These are phyloP conservation scores for Tragopan temminckii DNA, from an alignment of 2,797 vertebrate genomes.

Conservation along the genomic window DNA sequence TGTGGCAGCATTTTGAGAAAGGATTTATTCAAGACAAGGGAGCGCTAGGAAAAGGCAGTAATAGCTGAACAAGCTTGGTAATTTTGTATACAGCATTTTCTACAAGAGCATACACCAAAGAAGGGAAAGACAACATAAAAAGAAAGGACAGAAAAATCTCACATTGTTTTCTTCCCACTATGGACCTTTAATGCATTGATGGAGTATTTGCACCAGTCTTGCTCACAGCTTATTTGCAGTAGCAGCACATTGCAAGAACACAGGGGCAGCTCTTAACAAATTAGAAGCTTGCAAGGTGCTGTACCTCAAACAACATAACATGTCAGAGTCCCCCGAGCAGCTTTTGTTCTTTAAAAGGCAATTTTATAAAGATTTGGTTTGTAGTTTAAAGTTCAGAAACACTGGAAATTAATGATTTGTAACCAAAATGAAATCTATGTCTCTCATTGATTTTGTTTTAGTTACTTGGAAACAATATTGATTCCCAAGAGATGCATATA, in stretches of 20 bases:
- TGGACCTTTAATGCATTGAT: accelerated
- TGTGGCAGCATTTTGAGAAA: not conserved
- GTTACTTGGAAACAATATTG: slow-evolving; percentile 82
- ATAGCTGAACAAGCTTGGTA: not conserved
- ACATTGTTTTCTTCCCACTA: not conserved
- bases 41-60: not conserved
- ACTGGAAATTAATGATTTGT: slow-evolving; percentile 76
- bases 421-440: slow-evolving; percentile 75
- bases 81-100: not conserved
- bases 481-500: slow-evolving; percentile 77
- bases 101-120: not conserved
- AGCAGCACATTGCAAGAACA: not conserved
- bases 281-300: not conserved
- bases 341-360: slow-evolving; percentile 57
- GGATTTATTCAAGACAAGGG: not conserved
- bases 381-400: slow-evolving; percentile 69
- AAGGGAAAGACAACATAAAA: not conserved
- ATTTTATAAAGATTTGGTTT: slow-evolving; percentile 51
- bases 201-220: not conserved
- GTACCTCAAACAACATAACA: slow-evolving; percentile 37
- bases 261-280: not conserved
- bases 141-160: not conserved
- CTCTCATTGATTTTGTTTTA: slow-evolving; percentile 82
- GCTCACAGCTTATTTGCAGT: not conserved
- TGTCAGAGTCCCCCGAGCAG: slow-evolving; percentile 4